Percentiles rank a stretch among this genome's conserved stretches.
phyloP scores from a whole-genome alignment of 2,888 invertebrate species.

The Liodrosophila aerea region DNA sequence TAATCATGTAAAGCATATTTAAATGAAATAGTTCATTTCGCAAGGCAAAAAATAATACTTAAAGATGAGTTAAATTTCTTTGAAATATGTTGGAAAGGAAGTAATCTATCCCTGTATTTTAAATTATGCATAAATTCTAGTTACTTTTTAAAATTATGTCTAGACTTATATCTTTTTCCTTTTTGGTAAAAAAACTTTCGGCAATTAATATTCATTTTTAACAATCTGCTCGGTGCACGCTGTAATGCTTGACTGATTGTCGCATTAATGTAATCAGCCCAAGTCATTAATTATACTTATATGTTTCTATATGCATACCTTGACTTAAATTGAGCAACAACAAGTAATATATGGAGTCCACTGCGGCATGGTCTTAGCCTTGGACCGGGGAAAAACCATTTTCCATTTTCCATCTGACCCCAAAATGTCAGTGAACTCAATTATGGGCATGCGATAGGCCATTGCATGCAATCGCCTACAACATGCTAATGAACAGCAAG shows the following conservation, averaged over 20 bases:
- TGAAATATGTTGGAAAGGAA: too few relatives aligned
- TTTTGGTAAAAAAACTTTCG: background rate
- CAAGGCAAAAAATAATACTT: background rate
- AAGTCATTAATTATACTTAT: slow-evolving; percentile 19
- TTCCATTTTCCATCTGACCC: slow-evolving; percentile 22
- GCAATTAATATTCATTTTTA: slow-evolving; percentile 4
- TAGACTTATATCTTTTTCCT: slow-evolving; percentile 4
- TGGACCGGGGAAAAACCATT: background rate
- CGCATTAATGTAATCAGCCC: slow-evolving; percentile 16
- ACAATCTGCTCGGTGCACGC: background rate
- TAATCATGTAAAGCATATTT: background rate
- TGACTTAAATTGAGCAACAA: slow-evolving; percentile 3
- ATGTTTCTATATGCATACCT: background rate
- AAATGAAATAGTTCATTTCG: too few relatives aligned
- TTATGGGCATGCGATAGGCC: slow-evolving; percentile 15
- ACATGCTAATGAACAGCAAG: slow-evolving; percentile 46
- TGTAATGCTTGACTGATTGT: slow-evolving; percentile 3
- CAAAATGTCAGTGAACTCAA: slow-evolving; percentile 43
- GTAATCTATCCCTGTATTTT: too few relatives aligned
- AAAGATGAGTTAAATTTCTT: background rate
- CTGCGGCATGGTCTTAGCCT: background rate
- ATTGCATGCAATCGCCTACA: slow-evolving; percentile 26
- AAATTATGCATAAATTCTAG: too few relatives aligned
- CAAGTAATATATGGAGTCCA: background rate
- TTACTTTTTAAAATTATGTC: background rate